Percentiles rank a stretch among this genome's conserved stretches.
Evolutionary conservation across 2,888 invertebrate genomes (phyloP).

Genomic region (Catocala fraxini): DNA sequence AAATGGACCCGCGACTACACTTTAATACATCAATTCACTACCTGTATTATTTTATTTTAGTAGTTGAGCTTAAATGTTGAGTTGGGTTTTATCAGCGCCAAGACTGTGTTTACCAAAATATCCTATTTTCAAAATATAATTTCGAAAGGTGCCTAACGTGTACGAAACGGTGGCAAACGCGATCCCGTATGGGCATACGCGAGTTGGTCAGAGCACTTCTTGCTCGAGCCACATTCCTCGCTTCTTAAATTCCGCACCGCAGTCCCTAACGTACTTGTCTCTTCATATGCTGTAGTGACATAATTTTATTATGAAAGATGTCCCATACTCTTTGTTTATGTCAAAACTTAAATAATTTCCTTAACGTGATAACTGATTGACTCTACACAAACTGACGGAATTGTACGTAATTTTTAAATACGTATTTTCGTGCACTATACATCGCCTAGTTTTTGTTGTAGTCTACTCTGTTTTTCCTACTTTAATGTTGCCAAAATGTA

Average conservation of each 20-base stretch:
- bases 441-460: too few relatives aligned
- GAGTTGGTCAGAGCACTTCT: slow-evolving; percentile 67
- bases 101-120: background rate
- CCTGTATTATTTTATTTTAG: too few relatives aligned
- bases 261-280: slow-evolving; percentile 43
- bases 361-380: too few relatives aligned
- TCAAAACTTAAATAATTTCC: too few relatives aligned
- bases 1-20: too few relatives aligned
- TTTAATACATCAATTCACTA: too few relatives aligned
- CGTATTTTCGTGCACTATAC: too few relatives aligned
- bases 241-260: slow-evolving; percentile 71
- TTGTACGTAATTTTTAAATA: too few relatives aligned
- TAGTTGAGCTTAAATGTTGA: background rate
- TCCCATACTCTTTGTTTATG: background rate
- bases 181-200: slow-evolving; percentile 44
- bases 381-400: too few relatives aligned
- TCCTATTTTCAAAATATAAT: slow-evolving; percentile 14
- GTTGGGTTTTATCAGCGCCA: background rate
- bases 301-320: slow-evolving; percentile 3
- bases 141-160: slow-evolving; percentile 43
- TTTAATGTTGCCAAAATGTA: too few relatives aligned
- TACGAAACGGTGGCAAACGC: slow-evolving; percentile 50
- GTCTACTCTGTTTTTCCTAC: too few relatives aligned
- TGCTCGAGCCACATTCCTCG: slow-evolving; percentile 76
- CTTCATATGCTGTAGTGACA: slow-evolving; percentile 6